Evolutionary conservation across 1,140 invertebrate genomes (phyloP), one percentile per base, ranked within the genome.

Genomic region (Pteromalus puparum): DNA sequence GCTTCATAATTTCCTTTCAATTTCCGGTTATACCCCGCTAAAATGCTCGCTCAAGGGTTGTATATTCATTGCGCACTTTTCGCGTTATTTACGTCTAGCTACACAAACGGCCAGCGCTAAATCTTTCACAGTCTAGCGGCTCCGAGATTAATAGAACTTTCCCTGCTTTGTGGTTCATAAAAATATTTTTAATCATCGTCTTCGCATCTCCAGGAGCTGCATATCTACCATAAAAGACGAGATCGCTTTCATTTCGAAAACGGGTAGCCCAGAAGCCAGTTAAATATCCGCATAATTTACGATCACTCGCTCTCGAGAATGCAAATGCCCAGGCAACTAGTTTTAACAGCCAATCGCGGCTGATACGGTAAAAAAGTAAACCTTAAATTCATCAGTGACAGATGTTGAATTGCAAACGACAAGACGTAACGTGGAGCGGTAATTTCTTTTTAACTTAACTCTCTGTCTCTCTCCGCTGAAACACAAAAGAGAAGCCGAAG

Each of bases 361-460:
- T n/a, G 53, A 61, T 61, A 61, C 53, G 18, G 53, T 7, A n/a
- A 61, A 61, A 61, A 61, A 61, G 53, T 61, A 61, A 61, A 61
- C 53, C 53, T 61, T 61, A 61, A 61, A 61, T 61, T 61, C 53
- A n/a, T 61, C 53, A 61, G 53, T 61, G 53, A 61, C 53, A 61
- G 53, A 61, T 61, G 53, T 61, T 61, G 53, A 61, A 61, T 61
- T 61, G 53, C 53, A 61, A 61, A n/a, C 15, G 53, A 61, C 53
- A 61, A 61, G 53, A 61, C 6, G 18, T 53, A 53, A 18, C 13
- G 13, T 2, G 13, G 48, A 53, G 53, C 6, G 21, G 53, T 61
- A 61, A 61, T 61, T 61, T 61, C 53, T 61, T 61, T 61, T 61
- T 61, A 61, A 61, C 53, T 53, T 53, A 4, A 18, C 48, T 53